Evolutionary conservation across 1,140 invertebrate genomes (phyloP), one percentile per base, ranked within the genome.

Genomic region (Drosophila cardini): DNA sequence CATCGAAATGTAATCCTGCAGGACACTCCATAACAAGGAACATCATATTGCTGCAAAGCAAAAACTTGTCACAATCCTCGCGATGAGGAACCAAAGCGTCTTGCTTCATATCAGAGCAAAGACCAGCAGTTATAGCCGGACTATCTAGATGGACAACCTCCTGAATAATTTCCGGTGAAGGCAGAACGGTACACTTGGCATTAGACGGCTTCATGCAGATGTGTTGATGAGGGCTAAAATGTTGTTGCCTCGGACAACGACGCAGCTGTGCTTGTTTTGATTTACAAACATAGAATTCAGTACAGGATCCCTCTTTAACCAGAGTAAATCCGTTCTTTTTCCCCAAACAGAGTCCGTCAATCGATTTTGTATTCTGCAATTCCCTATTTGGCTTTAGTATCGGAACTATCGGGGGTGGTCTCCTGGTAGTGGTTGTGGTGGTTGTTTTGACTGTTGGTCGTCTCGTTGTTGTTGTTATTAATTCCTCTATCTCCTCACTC

Each of bases 1-100:
- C 42, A 72, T 81, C 89, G n/a, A 90, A 91, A 55, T 91, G 90
- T 32, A 90, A 55, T 2, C 90, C 90, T 11, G 10, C n/a, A 5
- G 90, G 90, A 52, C 90, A 91, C 52, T 82, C 68, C 78, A 91
- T 89, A 10, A 76, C 74, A 30, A 87, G 36, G 34, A 81, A 78
- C 70, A 85, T 72, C 76, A 65, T 74, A 7, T 89, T 85, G 50
- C 70, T 75, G 57, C 90, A 91, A 1, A 82, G 72, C 45, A 90
- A 62, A 36, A 90, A 91, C n/a, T 87, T 87, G 10, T 69, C 50
- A 38, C 90, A 91, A 38, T 91, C 83, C 1, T 48, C 53, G 0
- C 43, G 40, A 60, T 91, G 69, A 4, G 86, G 68, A 1, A 81
- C 67, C 6, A 87, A 64, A 2, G 74, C 74, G 38, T 80, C 76